These are phyloP conservation scores for Hypsopygia costalis DNA, from an alignment of 2,888 invertebrate species.

Conservation along the genomic window DNA sequence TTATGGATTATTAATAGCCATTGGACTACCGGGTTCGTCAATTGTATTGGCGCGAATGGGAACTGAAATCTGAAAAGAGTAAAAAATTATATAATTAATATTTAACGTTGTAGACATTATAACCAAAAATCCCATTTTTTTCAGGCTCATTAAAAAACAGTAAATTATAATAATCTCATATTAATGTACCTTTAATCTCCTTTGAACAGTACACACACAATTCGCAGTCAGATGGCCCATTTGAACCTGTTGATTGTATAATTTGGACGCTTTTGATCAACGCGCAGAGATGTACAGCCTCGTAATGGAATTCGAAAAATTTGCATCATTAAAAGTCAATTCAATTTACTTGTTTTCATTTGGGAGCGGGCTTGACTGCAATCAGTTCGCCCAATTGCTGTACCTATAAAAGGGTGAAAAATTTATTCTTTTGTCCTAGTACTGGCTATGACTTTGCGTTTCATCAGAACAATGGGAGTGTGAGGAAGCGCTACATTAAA, in stretches of 20 bases:
- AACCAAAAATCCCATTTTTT: no score
- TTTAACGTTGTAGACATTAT: no score
- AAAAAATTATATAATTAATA: no score
- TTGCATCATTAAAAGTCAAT: conserved; percentile 61
- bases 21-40: no score
- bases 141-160: no score
- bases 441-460: background rate
- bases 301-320: conserved; percentile 57
- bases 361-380: conserved; percentile 26
- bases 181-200: no score
- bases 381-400: conserved; percentile 34
- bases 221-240: conserved; percentile 7
- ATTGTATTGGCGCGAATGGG: no score
- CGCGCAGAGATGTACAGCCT: conserved; percentile 34
- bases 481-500: background rate
- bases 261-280: conserved; percentile 56
- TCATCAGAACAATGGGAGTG: background rate
- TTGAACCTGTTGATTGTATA: conserved; percentile 40
- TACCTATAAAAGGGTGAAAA: conserved; percentile 15
- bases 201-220: no score
- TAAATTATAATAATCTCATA: no score
- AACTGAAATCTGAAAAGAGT: no score
- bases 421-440: background rate
- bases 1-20: no score
- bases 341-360: conserved; percentile 55